Base-by-base conservation (phyloP, 2,113 vertebrate species). In the Arizona elegans region DNA sequence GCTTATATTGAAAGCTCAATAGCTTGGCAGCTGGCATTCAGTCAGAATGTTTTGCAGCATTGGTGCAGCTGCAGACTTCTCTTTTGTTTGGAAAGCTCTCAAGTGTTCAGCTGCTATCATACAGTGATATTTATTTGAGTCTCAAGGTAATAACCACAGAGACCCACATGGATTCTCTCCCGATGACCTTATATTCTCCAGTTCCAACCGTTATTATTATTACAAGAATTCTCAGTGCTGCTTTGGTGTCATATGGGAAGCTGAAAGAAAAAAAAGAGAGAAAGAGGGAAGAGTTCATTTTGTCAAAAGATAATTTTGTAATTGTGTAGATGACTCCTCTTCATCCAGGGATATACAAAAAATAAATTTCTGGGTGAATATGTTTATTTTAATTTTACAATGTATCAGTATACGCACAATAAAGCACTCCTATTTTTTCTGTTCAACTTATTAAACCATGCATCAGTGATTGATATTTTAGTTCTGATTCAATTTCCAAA, bases 151-250 rank as follows among this genome's bases (percentile, higher is more conserved):
- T 59, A 92, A 24, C 13, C 23, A 90, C 85, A 54, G 91, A 1
- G 2, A n/a, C 56, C 65, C 56, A 6, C n/a, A 21, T 86, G 29
- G 88, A n/a, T 87, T 93, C 47, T 91, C 58, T 23, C 3, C 91
- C 50, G 8, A 12, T 94, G 90, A 93, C 85, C 92, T 94, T 94
- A 88, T 90, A 88, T 92, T 92, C n/a, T 89, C 85, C 88, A 85
- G 90, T 24, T 56, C 87, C 92, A 65, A 54, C 88, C 6, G 96
- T 75, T 90, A 62, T 93, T 56, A 43, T 91, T 62, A 43, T 90
- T 92, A 70, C 53, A 95, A 75, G 70, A 85, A 53, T 58, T 70
- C 93, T 91, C 89, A 89, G 90, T 53, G 89, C 87, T 91, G 89
- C 55, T 89, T 47, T 1, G 0, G 59, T 91, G 24, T 43, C 70